Evolutionary conservation across 2,113 vertebrate species (phyloP), one percentile per base, ranked within the genome.

Genomic region (Chiloscyllium plagiosum): DNA sequence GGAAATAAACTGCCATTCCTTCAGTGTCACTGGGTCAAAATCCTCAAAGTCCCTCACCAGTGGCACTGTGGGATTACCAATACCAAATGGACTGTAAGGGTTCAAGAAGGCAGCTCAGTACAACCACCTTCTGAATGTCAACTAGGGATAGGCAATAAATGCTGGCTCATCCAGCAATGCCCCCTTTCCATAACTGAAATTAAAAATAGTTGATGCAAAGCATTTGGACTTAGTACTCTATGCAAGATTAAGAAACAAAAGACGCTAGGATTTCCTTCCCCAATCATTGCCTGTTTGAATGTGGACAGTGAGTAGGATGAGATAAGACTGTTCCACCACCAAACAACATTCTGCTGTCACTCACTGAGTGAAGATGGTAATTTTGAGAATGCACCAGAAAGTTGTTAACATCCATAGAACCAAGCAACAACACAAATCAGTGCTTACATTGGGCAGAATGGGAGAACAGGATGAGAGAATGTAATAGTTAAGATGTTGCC

Each of bases 361-460:
- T 90, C 50, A 93, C 33, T 93, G 52, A 0, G 65, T 19, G 33
- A 92, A 4, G 87, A 92, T 7, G 15, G 56, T 65, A 10, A 61
- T 65, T 92, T 92, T 15, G 56, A 33, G 19, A 29, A 6, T 0
- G 33, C 33, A 66, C 33, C 56, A 92, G 89, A 66, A 92, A 26
- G 33, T 66, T 66, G 29, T 19, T 66, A 37, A n/a, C 33, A 66
- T 22, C 17, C 37, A 37, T 37, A 93, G 61, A 68, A 93, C n/a
- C 61, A 93, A 93, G 20, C 33, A 17, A 93, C n/a, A 37, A 92
- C 20, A 78, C 95, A 80, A 96, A 85, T n/a, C 72, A 61, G 26
- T 85, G 37, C 29, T 19, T 19, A 70, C 4, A 37, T 12, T 69
- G 37, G 37, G 17, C 20, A 85, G 42, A 2, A 69, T 69, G 76